Conservation (phyloP, 2,797 vertebrate genomes). For the Scleropages formosus region DNA sequence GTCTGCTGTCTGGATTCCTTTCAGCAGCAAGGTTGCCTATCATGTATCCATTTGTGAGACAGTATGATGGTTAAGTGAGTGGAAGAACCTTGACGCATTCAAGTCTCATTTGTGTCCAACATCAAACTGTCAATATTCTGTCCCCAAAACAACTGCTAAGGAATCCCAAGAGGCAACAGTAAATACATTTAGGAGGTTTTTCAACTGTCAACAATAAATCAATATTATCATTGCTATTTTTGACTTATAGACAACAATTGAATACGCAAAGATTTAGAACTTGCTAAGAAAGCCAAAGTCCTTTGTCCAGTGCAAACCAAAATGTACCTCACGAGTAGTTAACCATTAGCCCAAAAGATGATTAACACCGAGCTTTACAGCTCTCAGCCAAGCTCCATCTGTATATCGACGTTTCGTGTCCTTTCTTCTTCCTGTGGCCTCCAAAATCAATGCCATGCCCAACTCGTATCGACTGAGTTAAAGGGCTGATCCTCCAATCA, state of each 20-base stretch:
- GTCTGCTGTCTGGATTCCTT: background rate
- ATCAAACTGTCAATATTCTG: no score
- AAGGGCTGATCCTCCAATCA: slow-evolving; percentile 62
- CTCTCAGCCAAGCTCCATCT: slow-evolving; percentile 9
- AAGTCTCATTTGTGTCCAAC: no score
- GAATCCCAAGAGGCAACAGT: background rate
- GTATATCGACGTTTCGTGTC: slow-evolving; percentile 42
- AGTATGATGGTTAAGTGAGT: no score
- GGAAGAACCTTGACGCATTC: no score
- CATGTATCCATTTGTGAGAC: no score
- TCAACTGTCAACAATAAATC: no score
- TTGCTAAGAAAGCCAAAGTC: background rate
- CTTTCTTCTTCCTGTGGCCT: slow-evolving; percentile 41
- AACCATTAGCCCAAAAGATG: slow-evolving; percentile 2
- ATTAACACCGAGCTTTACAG: background rate
- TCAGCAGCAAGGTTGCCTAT: no score
- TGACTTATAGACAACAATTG: background rate
- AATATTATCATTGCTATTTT: no score
- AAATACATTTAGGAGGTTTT: background rate
- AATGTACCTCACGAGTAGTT: background rate
- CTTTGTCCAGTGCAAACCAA: background rate
- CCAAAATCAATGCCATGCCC: slow-evolving; percentile 66
- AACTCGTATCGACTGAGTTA: slow-evolving; percentile 68
- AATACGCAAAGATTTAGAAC: no score
- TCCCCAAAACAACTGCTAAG: no score